These are phyloP conservation scores for Morphnarchus princeps DNA, from an alignment of 2,113 vertebrate species.

Conservation along the genomic window DNA sequence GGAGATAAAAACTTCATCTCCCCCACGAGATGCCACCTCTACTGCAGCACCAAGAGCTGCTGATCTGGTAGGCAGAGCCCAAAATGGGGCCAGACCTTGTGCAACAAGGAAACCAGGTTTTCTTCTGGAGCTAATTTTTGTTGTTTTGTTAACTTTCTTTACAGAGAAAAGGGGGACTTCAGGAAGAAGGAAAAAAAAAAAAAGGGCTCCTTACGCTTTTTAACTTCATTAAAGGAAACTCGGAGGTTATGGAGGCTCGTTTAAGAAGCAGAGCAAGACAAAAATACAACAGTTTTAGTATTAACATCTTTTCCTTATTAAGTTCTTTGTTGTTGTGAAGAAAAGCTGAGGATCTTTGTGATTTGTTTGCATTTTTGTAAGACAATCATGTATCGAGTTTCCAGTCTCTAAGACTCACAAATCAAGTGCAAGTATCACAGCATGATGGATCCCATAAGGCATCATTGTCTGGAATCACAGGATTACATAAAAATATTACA, in stretches of 20 bases:
- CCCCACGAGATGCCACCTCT: not conserved
- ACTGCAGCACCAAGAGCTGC: not conserved
- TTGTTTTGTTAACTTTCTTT: not conserved
- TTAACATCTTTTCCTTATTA: not conserved
- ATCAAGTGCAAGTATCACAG: not conserved
- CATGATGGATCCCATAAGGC: not conserved
- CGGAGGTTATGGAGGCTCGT: not conserved
- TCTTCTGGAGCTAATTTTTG: not conserved
- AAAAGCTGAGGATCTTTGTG: not conserved
- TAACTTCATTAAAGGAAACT: not conserved
- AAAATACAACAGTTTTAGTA: not conserved
- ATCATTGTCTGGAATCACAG: not conserved
- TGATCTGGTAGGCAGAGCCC: not conserved
- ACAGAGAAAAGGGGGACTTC: not conserved
- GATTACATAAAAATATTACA: not conserved
- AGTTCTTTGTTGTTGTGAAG: not conserved
- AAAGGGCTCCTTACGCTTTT: not conserved
- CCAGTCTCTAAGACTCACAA: not conserved
- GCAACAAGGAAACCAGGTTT: not conserved
- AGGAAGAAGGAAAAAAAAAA: not conserved
- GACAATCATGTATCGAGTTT: not conserved
- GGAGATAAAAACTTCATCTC: not conserved
- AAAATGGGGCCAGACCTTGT: not conserved
- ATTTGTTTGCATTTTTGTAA: constrained; percentile 10
- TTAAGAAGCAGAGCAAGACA: not conserved